Evolutionary conservation across 1,140 invertebrate species (phyloP), one percentile per base, ranked within the genome.

Genomic region (Ceratoteleas bidentatus): DNA sequence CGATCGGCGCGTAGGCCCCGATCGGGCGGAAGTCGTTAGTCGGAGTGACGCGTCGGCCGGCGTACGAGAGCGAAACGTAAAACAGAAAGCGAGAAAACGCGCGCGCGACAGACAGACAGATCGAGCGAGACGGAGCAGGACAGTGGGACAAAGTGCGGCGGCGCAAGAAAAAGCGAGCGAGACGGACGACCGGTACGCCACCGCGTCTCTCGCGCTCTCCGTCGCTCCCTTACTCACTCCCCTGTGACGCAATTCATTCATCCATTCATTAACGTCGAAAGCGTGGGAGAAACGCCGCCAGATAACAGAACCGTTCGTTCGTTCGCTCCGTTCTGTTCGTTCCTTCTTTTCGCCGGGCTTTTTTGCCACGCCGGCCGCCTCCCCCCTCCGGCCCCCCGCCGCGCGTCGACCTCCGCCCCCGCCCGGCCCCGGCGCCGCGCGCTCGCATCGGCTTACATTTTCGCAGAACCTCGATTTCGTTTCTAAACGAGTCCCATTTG

Each of bases 241-340:
- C 61, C 72, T 54, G 50, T 81, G 72, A 81, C 79, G 79, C 79
- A 76, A 81, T 81, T 81, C 79, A 81, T 81, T 81, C 79, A 81
- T 76, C 72, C 79, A 81, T 81, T 81, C 79, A 81, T 81, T 81
- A 81, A 81, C 70, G 72, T 81, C 65, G 72, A 75, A 76, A 75
- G 72, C 79, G 79, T 76, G 79, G 78, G 78, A 74, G 78, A 81
- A 68, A 56, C 69, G 78, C 68, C 69, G 58, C 62, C 68, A 73
- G 70, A 73, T 68, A 73, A 81, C 62, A 74, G 65, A 81, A 68
- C 78, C 77, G 64, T 60, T 61, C 57, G 57, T 62, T 56, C 43
- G 61, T 8, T 64, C 58, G 38, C 61, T 53, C 70, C 50, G 53
- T 61, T 53, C 54, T 52, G 14, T 61, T 62, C 33, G 14, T 54